These are phyloP conservation scores for Zosterops japonicus DNA, from an alignment of 2,113 vertebrate species.

Conservation along the genomic window DNA sequence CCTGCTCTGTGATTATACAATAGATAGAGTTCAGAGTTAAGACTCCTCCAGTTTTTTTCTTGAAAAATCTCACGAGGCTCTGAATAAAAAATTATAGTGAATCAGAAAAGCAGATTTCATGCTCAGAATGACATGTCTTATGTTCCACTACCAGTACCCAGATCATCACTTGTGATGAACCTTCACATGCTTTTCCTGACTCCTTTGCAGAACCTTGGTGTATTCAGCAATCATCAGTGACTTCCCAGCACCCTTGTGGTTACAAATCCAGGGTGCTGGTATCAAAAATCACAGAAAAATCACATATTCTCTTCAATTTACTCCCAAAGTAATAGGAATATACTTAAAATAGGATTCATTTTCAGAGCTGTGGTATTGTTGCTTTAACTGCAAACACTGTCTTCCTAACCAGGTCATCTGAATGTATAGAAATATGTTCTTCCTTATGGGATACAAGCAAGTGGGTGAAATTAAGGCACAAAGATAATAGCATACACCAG, in stretches of 20 bases:
- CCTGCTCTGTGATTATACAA: background rate
- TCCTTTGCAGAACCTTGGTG: background rate
- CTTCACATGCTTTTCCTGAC: background rate
- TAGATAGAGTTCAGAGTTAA: background rate
- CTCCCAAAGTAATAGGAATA: background rate
- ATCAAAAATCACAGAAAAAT: background rate
- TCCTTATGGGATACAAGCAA: background rate
- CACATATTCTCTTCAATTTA: background rate
- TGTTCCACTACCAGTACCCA: background rate
- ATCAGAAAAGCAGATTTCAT: background rate
- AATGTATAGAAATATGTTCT: background rate
- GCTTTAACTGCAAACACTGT: background rate
- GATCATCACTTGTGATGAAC: background rate
- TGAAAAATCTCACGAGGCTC: background rate
- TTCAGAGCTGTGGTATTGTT: background rate
- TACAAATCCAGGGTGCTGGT: background rate
- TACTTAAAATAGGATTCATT: background rate
- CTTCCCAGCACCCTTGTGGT: background rate
- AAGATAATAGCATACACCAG: conserved; percentile 32
- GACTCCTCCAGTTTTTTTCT: background rate
- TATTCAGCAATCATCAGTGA: background rate
- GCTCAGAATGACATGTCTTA: background rate
- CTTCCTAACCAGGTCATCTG: background rate
- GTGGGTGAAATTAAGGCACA: conserved; percentile 46
- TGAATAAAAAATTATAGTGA: conserved; percentile 12